phyloP scores from a whole-genome alignment of 2,888 invertebrate species.

The Creontiades dilutus region DNA sequence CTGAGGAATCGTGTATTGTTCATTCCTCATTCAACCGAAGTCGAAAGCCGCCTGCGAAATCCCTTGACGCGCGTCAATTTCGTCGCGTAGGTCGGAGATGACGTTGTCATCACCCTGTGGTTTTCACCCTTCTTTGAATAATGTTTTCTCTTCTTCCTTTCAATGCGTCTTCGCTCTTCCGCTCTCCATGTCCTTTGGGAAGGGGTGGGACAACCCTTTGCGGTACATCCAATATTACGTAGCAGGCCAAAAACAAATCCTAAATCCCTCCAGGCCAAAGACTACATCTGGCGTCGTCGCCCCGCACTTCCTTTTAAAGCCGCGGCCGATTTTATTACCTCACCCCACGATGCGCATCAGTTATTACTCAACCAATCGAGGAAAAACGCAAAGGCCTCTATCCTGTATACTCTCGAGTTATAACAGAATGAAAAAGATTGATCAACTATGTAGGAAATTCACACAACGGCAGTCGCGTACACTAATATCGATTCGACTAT shows the following conservation, averaged over 20 bases:
- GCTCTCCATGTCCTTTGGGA: not conserved
- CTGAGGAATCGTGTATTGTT: not conserved
- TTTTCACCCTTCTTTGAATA: not conserved
- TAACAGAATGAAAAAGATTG: too few species aligned
- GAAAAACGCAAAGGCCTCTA: too few species aligned
- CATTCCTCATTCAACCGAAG: not conserved
- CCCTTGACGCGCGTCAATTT: not conserved
- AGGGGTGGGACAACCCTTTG: not conserved
- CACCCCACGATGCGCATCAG: too few species aligned
- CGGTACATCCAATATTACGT: not conserved
- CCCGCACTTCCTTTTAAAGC: not conserved
- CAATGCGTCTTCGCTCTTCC: not conserved
- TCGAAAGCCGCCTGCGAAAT: not conserved
- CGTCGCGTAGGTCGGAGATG: not conserved
- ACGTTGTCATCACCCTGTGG: not conserved
- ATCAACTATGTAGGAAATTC: too few species aligned
- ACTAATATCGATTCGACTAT: too few species aligned
- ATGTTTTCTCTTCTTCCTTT: constrained; percentile 3
- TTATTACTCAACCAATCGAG: too few species aligned
- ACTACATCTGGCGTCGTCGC: not conserved
- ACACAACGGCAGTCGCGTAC: too few species aligned
- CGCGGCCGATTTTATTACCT: too few species aligned
- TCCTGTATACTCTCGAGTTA: too few species aligned
- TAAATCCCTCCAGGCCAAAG: not conserved
- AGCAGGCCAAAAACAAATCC: not conserved